Percentiles rank a stretch among this genome's conserved stretches.
Evolutionary conservation across 2,888 invertebrate genomes (phyloP).

Genomic region (Thymelicus lineola): DNA sequence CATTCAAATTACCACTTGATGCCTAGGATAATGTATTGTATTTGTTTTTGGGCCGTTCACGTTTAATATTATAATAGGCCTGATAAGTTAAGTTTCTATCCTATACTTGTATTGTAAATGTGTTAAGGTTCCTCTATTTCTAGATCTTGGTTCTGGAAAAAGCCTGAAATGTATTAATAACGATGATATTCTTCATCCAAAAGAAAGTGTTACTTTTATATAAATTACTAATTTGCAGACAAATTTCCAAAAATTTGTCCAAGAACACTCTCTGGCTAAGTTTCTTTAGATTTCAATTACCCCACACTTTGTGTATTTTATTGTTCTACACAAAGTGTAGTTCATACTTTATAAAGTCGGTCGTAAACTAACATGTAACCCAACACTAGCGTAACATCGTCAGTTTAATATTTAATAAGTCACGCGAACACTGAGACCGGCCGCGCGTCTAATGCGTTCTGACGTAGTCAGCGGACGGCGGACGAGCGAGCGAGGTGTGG

Average conservation of each 20-base stretch:
- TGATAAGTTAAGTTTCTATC: too few species aligned
- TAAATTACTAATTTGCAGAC: too few species aligned
- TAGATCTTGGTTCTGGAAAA: too few species aligned
- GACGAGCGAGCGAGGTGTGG: constrained; percentile 40
- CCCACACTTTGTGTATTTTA: background rate
- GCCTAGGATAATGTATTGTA: constrained; percentile 8
- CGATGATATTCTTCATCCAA: too few species aligned
- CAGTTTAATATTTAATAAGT: constrained; percentile 73
- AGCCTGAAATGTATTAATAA: too few species aligned
- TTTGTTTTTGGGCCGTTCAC: constrained; percentile 14
- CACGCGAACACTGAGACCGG: constrained; percentile 65
- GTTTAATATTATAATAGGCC: constrained; percentile 5
- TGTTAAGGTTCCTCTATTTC: too few species aligned
- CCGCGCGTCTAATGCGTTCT: constrained; percentile 68
- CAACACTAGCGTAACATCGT: constrained; percentile 59
- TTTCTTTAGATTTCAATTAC: background rate
- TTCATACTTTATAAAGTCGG: background rate
- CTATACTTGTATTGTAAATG: too few species aligned
- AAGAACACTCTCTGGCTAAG: background rate
- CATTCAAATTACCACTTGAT: constrained; percentile 54
- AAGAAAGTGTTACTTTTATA: background rate
- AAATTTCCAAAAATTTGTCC: background rate
- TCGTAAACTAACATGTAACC: constrained; percentile 49
- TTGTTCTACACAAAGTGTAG: background rate
- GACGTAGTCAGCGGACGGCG: constrained; percentile 54